Evolutionary conservation across 2,797 vertebrate genomes (phyloP), one percentile per base, ranked within the genome.

Genomic region (Acrocephalus scirpaceus): DNA sequence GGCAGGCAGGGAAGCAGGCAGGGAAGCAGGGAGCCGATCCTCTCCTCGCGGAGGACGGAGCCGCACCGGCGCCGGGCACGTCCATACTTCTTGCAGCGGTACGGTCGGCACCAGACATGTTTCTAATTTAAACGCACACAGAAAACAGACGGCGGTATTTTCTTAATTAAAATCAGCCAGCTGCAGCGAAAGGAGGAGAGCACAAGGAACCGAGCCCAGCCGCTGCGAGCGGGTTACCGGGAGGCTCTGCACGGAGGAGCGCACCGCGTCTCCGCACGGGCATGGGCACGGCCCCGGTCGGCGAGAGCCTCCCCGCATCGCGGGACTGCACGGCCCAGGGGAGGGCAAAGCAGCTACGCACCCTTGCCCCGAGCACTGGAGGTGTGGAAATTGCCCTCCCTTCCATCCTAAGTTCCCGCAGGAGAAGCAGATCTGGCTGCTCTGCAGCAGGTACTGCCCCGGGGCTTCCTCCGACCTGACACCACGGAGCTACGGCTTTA

Each of bases 71-170:
- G 56, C 80, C 62, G 61, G 57, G 44, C 56, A 54, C 44, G 32
- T 23, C 76, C 71, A 5, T 53, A 67, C 80, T 92, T 67, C 85
- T 75, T 58, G 25, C 82, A 76, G 60, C 2, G 57, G 25, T 44
- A 87, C 29, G 74, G 62, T 18, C 81, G 47, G 47, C 71, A 34
- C 56, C 21, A 51, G 60, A 32, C 78, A 60, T 85, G 95, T 54
- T 92, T 89, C 90, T 82, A 89, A 96, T 96, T 92, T 93, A 95
- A 94, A 85, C 4, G 72, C 91, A 44, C 64, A 67, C 51, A 74
- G 84, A 51, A 91, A 93, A 70, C 95, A 93, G 85, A 91, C 92
- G 72, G 67, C 56, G 64, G 53, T 51, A 44, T 76, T 94, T 92
- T 77, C 88, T 95, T 95, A 90, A 91, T 90, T 96, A 89, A 85